A percentile compares a stretch with the other conserved stretches of the same genome.
phyloP scores from a whole-genome alignment of 2,888 invertebrate genomes.

The Galerucella nymphaeae region DNA sequence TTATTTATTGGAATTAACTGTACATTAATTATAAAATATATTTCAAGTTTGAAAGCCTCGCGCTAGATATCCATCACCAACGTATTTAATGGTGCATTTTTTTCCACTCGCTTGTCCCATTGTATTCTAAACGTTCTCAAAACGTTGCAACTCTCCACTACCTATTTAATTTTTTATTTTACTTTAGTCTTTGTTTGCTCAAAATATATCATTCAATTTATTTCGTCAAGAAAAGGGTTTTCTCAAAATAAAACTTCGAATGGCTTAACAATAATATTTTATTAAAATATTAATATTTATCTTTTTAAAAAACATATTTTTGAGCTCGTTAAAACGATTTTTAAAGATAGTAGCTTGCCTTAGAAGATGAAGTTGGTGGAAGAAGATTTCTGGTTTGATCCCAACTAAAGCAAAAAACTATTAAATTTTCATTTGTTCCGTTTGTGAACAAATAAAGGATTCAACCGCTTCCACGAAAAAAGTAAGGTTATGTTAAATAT shows the following conservation, averaged over 20 bases:
- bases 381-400: conserved; percentile 15
- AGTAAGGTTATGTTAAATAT: neutral
- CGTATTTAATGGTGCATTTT: too few species aligned
- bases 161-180: too few species aligned
- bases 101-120: too few species aligned
- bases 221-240: neutral
- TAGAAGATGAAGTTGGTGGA: neutral
- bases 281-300: conserved; percentile 13
- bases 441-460: neutral
- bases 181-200: too few species aligned
- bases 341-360: neutral
- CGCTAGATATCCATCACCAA: too few species aligned
- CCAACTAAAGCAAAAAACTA: conserved; percentile 17
- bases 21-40: too few species aligned
- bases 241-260: conserved; percentile 29
- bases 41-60: too few species aligned
- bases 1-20: too few species aligned
- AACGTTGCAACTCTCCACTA: too few species aligned
- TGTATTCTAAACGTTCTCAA: too few species aligned
- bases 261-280: conserved; percentile 35
- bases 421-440: neutral
- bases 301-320: neutral
- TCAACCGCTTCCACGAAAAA: neutral
- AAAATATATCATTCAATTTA: too few species aligned
- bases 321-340: neutral